Base-by-base conservation (phyloP, 2,797 vertebrate species). In the Hippoglossus hippoglossus region DNA sequence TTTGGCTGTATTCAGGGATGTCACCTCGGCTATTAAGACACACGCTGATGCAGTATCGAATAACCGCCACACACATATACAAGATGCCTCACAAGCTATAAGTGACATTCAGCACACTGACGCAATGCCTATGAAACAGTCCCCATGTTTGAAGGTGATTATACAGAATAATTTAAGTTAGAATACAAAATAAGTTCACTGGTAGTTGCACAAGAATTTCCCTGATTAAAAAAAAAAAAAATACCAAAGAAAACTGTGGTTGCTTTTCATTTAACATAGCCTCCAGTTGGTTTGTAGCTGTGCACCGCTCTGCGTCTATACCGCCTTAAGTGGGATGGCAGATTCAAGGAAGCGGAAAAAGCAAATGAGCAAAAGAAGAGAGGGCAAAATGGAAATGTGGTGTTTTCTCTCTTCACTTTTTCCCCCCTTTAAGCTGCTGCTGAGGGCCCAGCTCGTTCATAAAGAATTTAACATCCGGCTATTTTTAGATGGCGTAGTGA, bases 381-480 rank as follows among this genome's bases (percentile, higher is more conserved):
- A 58, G 22, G 78, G 56, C 60, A 58, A 83, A 84, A 89, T 91
- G 79, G 82, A 84, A 87, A 85, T 83, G 44, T 82, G 60, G 46
- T 81, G 71, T 87, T 87, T 84, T 63, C 65, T 36, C 54, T 71
- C 54, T 74, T 53, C 26, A 49, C 63, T 80, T 69, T 70, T 53
- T 21, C 24, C 26, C 36, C 47, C 26, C 41, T 74, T 70, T 47
- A 73, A 81, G 79, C 75, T 66, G 25, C 71, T 62, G 76, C 79
- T 26, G 50, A 85, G 64, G 73, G 71, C 81, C 59, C 64, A 39
- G 80, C 50, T 46, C 67, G 64, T 91, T 91, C 87, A 92, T 94
- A 86, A 93, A 93, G 85, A 91, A 93, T 93, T 92, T 84, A 92
- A 80, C 85, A 77, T 71, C 55, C 22, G 2, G 63, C 88, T 92